A percentile compares a stretch with the other conserved stretches of the same genome.
Evolutionary conservation across 2,888 invertebrate species (phyloP).

Genomic region (Nasonovia ribisnigri): DNA sequence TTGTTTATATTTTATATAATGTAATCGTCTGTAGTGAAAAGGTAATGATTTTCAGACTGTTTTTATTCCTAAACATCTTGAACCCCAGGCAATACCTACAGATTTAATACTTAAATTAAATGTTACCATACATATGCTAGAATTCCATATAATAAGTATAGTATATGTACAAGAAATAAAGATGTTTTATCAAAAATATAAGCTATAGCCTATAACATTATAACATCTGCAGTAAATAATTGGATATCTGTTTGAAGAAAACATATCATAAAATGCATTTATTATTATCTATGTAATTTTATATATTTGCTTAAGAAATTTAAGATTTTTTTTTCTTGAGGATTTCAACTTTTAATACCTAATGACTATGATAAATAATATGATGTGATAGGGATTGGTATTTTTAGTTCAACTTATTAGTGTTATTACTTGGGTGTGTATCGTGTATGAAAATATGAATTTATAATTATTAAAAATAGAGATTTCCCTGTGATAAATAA

Average conservation of each 20-base stretch:
- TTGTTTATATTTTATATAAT: background rate
- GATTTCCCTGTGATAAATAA: background rate
- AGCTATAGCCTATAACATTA: background rate
- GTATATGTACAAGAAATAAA: no score
- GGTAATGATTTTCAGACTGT: background rate
- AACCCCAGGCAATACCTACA: background rate
- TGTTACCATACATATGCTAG: background rate
- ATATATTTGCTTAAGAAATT: background rate
- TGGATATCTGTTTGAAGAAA: background rate
- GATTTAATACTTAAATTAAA: background rate
- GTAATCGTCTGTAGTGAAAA: background rate
- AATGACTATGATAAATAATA: background rate
- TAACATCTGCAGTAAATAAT: background rate
- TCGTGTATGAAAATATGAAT: no score
- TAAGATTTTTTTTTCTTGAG: background rate
- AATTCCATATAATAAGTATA: no score
- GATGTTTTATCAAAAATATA: background rate
- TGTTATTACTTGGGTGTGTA: background rate
- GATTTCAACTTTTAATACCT: background rate
- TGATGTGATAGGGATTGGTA: background rate
- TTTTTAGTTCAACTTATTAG: background rate
- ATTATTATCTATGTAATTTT: no score
- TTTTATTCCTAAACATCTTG: background rate
- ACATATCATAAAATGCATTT: background rate
- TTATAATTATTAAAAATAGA: background rate